Base-by-base conservation (phyloP, 2,797 vertebrate genomes). In the Tarsius wallacei region DNA sequence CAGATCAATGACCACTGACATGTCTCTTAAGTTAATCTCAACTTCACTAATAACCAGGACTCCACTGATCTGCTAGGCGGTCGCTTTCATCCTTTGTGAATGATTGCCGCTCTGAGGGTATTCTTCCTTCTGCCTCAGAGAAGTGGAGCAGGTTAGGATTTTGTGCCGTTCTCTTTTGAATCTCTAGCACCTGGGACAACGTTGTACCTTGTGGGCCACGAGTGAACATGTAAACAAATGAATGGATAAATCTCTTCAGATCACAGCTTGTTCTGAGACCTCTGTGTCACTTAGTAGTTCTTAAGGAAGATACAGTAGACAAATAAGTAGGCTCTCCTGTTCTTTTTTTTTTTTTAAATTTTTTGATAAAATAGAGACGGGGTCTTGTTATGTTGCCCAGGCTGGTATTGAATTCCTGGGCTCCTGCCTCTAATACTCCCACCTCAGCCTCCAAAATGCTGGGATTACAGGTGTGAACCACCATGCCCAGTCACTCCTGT, bases 221-320 rank as follows among this genome's bases (percentile, higher is more conserved):
- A 14, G 53, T 17, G 42, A 21, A 33, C 1, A 5, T 11, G 28
- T 28, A 36, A 49, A 12, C 31, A 22, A 17, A 24, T 33, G 47
- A 33, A 26, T 51, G 49, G 64, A 24, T 17, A 64, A 53, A 33
- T 16, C 47, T 53, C 63, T 8, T 6, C 0, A 0, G 31, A 21
- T 12, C 4, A 5, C 19, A 6, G 19, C 47, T 16, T 14, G 53
- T n/a, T 81, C 77, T 59, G 28, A 70, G 76, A 14, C 28, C 24
- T 81, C 64, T 17, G 36, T 33, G 53, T 49, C 64, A 59, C 88
- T 90, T n/a, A 59, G 17, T 5, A 31, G 51, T 42, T 53, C 53
- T 81, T 13, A 81, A 81, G 51, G 51, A 70, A n/a, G 63, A 68
- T 17, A 36, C 66, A 57, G 51, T 28, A 80, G 76, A 90, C 61